Base-by-base conservation (phyloP, 2,888 invertebrate genomes). In the Nebria salina region DNA sequence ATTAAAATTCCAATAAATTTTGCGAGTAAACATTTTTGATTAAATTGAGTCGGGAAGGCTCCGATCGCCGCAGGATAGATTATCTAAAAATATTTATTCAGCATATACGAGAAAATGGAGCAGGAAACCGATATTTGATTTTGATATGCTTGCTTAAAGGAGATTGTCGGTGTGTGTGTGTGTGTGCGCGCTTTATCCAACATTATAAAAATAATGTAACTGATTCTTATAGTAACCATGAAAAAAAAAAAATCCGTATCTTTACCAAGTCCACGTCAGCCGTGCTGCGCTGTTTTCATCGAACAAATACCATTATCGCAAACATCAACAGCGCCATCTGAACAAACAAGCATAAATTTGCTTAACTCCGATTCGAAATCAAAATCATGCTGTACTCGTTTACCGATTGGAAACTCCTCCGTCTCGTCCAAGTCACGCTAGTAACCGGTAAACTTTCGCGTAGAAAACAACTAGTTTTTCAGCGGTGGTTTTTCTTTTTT, bases 321-420 rank as follows among this genome's bases (percentile, higher is more conserved):
- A 79, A 75, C 79, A 79, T 75, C 79, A 74, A 68, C 68, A 79
- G 34, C 26, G 9, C 80, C 70, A 80, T 80, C 75, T 80, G 75
- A 75, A 80, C 75, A 80, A 80, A 80, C 80, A 80, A 80, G 80
- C 80, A 80, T 80, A 75, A 75, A 80, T 80, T 80, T 80, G 75
- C 79, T 80, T 75, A 75, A 75, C 80, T 75, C 72, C 73, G 80
- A 75, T 75, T 79, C 75, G 26, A 72, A 80, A 80, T 75, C 75
- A 80, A 75, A 80, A 80, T 80, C 75, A 79, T 68, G 68, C 75
- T 73, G 26, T 68, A 20, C 54, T 8, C 54, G 54, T 54, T 54
- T 54, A 54, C 54, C 54, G 54, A 54, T 54, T 54, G 2, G 8
- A 54, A 54, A 54, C 7, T 11, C 54, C 54, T 54, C 54, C 13